Conservation (phyloP, 2,888 invertebrate species). For the Agrochola circellaris region DNA sequence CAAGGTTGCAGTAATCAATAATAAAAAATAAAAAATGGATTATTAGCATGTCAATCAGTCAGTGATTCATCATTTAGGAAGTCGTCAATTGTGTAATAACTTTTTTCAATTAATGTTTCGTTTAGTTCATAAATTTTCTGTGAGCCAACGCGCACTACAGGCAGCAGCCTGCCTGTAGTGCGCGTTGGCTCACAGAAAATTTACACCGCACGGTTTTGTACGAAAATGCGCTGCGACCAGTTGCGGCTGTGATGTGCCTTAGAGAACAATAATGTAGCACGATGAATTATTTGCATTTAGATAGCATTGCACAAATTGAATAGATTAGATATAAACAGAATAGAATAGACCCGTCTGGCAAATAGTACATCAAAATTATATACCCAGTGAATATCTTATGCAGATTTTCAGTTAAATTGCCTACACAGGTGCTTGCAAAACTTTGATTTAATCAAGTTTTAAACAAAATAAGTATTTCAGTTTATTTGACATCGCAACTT, state of each 20-base stretch:
- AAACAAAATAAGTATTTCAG: not conserved
- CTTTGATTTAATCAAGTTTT: not conserved
- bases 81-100: too few species aligned
- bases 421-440: not conserved
- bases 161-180: too few species aligned
- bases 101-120: too few species aligned
- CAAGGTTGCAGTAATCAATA: too few species aligned
- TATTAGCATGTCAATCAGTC: too few species aligned
- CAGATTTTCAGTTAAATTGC: not conserved
- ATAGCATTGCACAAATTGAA: slow-evolving; percentile 20
- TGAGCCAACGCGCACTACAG: not conserved
- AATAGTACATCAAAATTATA: slow-evolving; percentile 14
- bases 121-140: too few species aligned
- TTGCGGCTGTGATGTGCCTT: not conserved
- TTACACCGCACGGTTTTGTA: not conserved
- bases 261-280: not conserved
- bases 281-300: slow-evolving; percentile 32
- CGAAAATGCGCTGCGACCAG: not conserved
- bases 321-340: slow-evolving; percentile 1
- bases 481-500: not conserved
- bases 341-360: not conserved
- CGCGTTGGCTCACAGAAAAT: too few species aligned
- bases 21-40: too few species aligned
- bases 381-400: not conserved
- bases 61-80: too few species aligned